Evolutionary conservation across 1,140 invertebrate species (phyloP), one percentile per base, ranked within the genome.

Genomic region (Drosophila nikananu): DNA sequence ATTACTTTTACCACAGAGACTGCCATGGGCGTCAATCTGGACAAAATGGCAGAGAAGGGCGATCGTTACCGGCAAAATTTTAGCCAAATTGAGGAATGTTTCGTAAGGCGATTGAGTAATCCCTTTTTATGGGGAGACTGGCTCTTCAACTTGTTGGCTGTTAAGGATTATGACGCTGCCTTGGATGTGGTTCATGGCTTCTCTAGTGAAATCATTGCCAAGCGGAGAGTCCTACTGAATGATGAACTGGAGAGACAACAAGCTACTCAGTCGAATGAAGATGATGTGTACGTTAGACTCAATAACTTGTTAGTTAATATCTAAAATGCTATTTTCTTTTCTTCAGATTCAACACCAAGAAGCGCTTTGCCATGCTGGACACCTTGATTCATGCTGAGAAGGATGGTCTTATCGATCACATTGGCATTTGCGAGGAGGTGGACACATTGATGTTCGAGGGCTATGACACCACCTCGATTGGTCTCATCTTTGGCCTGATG

Each of bases 361-460:
- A 94, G 70, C 94, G 95, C 64, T 93, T 96, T 7, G 96, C 97
- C 10, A 97, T 98, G 94, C 92, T 98, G 44, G 97, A 98, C 93
- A 94, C 97, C 27, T 68, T 97, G 3, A 93, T 97, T 6, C 93
- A 94, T 80, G 94, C 94, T 17, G 94, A 95, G 52, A 93, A 93
- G 30, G 87, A 94, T 51, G 91, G 93, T 19, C 93, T 83, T 1
- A 95, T 95, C 39, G 95, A 94, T 62, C 93, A 96, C 70, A 67
- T 93, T 42, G 96, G 96, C 62, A 97, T 98, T n/a, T n/a, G n/a
- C n/a, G n/a, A n/a, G n/a, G n/a, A n/a, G n/a, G n/a, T n/a, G n/a
- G n/a, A n/a, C n/a, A 97, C 96, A 0, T 97, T 97, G 64, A 96
- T 97, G 94, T 97, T 97, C 93, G 96, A 95, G 81, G 95, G 94